Percentiles rank a stretch among this genome's conserved stretches.
Conservation (phyloP, 2,888 invertebrate species). For the Andrena chrysosceles region DNA sequence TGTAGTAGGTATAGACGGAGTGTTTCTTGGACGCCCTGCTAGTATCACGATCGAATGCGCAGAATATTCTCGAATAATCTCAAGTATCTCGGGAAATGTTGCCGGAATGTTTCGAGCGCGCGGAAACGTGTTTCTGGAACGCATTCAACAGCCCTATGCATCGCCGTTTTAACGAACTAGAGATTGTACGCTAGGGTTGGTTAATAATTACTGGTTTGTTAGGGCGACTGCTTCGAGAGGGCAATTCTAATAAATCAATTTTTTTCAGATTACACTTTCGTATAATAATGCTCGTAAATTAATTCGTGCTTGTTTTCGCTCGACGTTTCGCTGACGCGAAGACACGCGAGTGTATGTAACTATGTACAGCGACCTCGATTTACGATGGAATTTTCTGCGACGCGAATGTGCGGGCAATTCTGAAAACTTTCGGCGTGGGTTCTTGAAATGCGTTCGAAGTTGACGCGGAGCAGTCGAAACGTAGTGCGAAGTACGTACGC, state of each 20-base stretch:
- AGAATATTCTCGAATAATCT: constrained; percentile 3
- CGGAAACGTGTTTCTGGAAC: not conserved
- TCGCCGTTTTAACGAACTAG: no score
- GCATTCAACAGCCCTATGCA: not conserved
- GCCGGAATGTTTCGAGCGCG: not conserved
- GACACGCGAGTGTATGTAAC: not conserved
- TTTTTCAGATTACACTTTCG: not conserved
- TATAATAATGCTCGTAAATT: not conserved
- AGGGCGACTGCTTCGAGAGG: no score
- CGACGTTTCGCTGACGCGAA: not conserved
- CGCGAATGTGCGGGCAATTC: not conserved
- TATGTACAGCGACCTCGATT: constrained; percentile 1
- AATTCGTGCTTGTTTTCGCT: not conserved
- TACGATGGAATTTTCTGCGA: not conserved
- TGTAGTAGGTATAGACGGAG: not conserved
- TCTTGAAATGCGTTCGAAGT: constrained; percentile 3
- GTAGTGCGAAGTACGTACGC: constrained; percentile 6
- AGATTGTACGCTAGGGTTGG: no score
- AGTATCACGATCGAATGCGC: not conserved
- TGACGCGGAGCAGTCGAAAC: constrained; percentile 2
- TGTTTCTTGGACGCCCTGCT: not conserved
- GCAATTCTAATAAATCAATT: not conserved
- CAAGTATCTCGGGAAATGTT: constrained; percentile 1
- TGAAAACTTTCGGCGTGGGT: not conserved
- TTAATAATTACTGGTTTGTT: no score